phyloP scores from a whole-genome alignment of 2,113 vertebrate genomes.

The Scytalopus superciliaris region DNA sequence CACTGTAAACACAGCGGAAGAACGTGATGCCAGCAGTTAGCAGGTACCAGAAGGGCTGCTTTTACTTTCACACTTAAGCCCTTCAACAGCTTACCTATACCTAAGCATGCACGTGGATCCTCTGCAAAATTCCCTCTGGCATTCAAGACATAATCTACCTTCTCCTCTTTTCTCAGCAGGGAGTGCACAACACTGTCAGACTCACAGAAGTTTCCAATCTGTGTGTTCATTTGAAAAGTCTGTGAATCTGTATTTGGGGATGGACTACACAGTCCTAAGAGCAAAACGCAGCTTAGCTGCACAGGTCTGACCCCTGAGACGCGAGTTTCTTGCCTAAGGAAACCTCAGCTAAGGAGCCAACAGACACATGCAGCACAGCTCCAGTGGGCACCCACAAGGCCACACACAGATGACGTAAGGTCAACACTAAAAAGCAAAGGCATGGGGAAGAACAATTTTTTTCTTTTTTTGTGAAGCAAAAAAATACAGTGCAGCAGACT shows the following conservation, averaged over 20 bases:
- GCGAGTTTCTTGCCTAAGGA: not conserved
- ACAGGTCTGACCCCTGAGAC: not conserved
- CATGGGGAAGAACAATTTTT: fast-evolving
- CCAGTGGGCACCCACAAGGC: not conserved
- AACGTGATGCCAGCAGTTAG: not conserved
- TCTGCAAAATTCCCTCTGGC: not conserved
- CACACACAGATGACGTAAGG: not conserved
- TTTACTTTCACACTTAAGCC: not conserved
- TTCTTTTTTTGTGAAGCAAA: not conserved
- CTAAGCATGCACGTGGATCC: not conserved
- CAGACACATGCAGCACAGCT: not conserved
- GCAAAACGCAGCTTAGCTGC: not conserved
- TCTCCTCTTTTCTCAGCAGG: not conserved
- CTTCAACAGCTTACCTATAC: not conserved
- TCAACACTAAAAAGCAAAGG: not conserved
- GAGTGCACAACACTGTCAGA: not conserved
- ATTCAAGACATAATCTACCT: not conserved
- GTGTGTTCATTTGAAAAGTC: not conserved
- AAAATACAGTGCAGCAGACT: not conserved
- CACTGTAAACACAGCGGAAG: not conserved
- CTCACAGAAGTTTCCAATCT: not conserved
- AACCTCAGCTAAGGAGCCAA: not conserved
- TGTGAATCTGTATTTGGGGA: not conserved
- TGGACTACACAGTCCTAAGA: not conserved
- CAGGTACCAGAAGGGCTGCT: not conserved